Base-by-base conservation (phyloP, 2,797 vertebrate species). In the Amniataba percoides region DNA sequence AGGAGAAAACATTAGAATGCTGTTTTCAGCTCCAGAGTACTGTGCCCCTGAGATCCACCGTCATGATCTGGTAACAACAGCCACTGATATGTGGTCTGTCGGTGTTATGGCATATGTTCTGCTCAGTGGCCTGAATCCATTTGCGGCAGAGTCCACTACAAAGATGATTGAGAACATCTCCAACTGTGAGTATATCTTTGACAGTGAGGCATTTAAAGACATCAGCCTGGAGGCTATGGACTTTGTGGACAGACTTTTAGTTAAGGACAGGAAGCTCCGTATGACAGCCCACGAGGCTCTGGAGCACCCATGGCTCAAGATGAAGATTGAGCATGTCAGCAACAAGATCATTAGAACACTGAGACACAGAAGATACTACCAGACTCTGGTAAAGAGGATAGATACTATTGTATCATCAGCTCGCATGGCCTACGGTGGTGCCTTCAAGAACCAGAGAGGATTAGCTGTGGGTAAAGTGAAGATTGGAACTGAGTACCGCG, bases 21-120 rank as follows among this genome's bases (percentile, higher is more conserved):
- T 95, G 64, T 99, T 98, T 91, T 97, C 96, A 85, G 94, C 98
- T 77, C 97, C 98, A 56, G 98, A 99, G 83, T 99, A 99, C 89
- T 98, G 89, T 42, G 98, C 96, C 0, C 98, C 98, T 68, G 98
- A 99, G 94, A 90, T 99, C 82, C 98, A 99, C 87, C 97, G 94
- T 43, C 96, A 97, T 72, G 97, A 99, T 80, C 83, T 98, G 53
- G 96, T 99, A 89, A 97, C 95, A 74, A 95, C 97, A 78, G 96
- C 96, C 76, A 99, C 97, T 5, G 98, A 99, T 74, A 99, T 99
- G 98, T 99, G 98, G 98, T 98, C 98, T 70, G 96, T 99, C 67
- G 98, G 98, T 88, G 97, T 96, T 13, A 84, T 99, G 87, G 96
- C 97, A 10, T 99, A 98, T 10, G 94, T 99, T 87, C 94, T 99